These are phyloP conservation scores for Platalea minor DNA, from an alignment of 2,797 vertebrate species.

Conservation along the genomic window DNA sequence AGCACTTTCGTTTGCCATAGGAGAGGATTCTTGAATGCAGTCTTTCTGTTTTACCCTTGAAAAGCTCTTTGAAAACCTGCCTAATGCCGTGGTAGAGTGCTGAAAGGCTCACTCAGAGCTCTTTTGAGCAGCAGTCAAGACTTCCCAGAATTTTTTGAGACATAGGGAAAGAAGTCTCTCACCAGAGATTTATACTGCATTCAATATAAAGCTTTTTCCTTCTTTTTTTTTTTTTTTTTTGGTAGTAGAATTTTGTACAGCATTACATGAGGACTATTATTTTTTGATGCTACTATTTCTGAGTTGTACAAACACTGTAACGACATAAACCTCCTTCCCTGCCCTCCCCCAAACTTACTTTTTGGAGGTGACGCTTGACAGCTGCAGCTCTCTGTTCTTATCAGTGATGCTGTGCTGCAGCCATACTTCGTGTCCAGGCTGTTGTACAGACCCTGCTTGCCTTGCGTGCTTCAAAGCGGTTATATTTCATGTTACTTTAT, in stretches of 20 bases:
- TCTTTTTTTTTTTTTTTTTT: not conserved
- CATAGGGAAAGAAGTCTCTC: not conserved
- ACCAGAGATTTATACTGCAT: not conserved
- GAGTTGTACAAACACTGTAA: not conserved
- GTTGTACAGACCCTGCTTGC: not conserved
- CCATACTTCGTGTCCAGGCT: not conserved
- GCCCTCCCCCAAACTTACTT: not conserved
- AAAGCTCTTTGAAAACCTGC: slow-evolving; percentile 50
- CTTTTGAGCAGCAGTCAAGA: not conserved
- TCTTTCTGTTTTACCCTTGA: slow-evolving; percentile 44
- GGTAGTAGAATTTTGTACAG: not conserved
- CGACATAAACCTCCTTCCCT: not conserved
- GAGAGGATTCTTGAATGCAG: slow-evolving; percentile 25
- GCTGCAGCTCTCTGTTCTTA: not conserved
- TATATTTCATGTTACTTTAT: not conserved
- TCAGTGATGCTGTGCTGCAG: not conserved
- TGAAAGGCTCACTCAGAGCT: slow-evolving; percentile 13
- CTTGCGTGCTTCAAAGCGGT: not conserved
- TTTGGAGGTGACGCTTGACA: not conserved
- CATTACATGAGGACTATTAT: not conserved
- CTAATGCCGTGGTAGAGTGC: not conserved
- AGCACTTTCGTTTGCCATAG: not conserved
- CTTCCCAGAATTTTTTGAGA: not conserved
- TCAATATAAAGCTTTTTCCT: not conserved
- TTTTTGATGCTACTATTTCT: not conserved